These are phyloP conservation scores for cattle (Bos taurus) DNA, from an alignment of 2,113 vertebrate genomes.

Conservation along the genomic window DNA sequence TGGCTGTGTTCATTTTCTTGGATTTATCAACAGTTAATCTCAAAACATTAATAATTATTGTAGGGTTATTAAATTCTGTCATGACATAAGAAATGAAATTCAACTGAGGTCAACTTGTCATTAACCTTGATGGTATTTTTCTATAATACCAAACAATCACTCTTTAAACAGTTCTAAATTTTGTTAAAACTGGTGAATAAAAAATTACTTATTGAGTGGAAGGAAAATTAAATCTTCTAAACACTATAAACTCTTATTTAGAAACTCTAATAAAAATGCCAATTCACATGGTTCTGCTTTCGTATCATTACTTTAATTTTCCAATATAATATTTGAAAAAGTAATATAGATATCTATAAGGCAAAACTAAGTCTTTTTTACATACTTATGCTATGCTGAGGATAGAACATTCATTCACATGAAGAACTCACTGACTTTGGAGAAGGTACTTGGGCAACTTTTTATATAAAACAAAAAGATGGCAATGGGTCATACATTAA, in stretches of 20 bases:
- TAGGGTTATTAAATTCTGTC: neutral
- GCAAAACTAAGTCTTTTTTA: slow-evolving; percentile 31
- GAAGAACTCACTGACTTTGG: slow-evolving; percentile 67
- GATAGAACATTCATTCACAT: slow-evolving; percentile 62
- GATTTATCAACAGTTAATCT: slow-evolving; percentile 9
- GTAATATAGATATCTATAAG: neutral
- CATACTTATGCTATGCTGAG: slow-evolving; percentile 48
- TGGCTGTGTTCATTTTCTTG: neutral
- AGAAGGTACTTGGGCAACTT: slow-evolving; percentile 58
- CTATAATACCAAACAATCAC: slow-evolving; percentile 39
- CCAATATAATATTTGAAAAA: slow-evolving; percentile 50
- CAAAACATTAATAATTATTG: neutral
- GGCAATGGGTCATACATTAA: neutral
- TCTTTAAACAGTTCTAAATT: neutral
- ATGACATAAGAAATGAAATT: slow-evolving; percentile 29
- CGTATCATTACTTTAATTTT: slow-evolving; percentile 56
- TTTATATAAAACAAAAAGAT: slow-evolving; percentile 11
- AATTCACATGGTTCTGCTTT: slow-evolving; percentile 40
- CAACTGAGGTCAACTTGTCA: slow-evolving; percentile 42
- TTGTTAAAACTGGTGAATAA: neutral
- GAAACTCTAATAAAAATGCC: slow-evolving; percentile 23
- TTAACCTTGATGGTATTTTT: slow-evolving; percentile 57
- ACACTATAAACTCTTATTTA: neutral
- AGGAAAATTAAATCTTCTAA: slow-evolving; percentile 29
- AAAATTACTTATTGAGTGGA: slow-evolving; percentile 35